Evolutionary conservation across 2,113 vertebrate species (phyloP).

Genomic region (Eudyptes chrysolophus): DNA sequence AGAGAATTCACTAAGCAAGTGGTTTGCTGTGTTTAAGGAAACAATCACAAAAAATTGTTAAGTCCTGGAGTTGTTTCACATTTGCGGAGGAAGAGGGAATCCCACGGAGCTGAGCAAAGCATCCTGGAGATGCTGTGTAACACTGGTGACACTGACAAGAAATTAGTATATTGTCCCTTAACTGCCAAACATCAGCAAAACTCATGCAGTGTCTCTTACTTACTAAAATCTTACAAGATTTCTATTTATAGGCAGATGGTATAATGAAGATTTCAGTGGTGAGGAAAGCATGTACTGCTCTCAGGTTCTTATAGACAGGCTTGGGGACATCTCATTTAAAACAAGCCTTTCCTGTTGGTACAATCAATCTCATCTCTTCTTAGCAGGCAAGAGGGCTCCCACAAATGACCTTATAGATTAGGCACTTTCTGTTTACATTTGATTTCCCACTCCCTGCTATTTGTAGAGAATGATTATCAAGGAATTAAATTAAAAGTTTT

Average conservation of each 20-base stretch:
- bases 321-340: not conserved
- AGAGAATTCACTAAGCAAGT: not conserved
- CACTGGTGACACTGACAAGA: not conserved
- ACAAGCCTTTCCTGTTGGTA: not conserved
- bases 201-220: not conserved
- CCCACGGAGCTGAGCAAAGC: not conserved
- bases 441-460: constrained; percentile 39
- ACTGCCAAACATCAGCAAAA: not conserved
- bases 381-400: constrained; percentile 3
- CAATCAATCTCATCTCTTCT: constrained; percentile 45
- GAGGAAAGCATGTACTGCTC: not conserved
- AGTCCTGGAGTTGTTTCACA: not conserved
- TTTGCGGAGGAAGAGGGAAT: not conserved
- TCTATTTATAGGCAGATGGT: not conserved
- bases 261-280: not conserved
- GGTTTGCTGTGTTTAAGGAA: not conserved
- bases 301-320: not conserved
- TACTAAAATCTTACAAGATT: not conserved
- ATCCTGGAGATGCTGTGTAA: not conserved
- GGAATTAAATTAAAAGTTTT: constrained; percentile 65
- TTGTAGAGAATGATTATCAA: constrained; percentile 57
- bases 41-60: not conserved
- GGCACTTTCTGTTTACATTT: constrained; percentile 51
- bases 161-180: not conserved
- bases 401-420: constrained; percentile 54